Percentiles rank a stretch among this genome's conserved stretches.
phyloP scores from a whole-genome alignment of 2,888 invertebrate genomes.

The Ligdia adustata region DNA sequence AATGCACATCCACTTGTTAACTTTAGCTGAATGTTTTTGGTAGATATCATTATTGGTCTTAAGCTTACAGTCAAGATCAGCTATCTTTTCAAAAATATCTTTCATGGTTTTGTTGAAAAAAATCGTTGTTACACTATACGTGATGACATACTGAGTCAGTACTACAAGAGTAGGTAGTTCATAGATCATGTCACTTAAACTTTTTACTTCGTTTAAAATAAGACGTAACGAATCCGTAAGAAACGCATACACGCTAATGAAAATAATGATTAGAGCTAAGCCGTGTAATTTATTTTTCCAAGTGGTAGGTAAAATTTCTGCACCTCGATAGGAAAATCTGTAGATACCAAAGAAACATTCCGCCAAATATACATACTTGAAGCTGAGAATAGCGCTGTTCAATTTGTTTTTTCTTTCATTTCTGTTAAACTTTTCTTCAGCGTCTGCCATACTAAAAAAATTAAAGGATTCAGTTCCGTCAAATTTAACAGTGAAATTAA shows the following conservation, averaged over 20 bases:
- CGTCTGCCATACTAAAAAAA: no score
- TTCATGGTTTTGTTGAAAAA: slow-evolving; percentile 16
- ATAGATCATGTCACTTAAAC: slow-evolving; percentile 14
- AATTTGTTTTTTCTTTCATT: no score
- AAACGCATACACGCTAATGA: neutral
- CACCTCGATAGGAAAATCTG: neutral
- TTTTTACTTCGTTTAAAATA: neutral
- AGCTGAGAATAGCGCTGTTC: no score
- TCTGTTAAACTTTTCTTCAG: no score
- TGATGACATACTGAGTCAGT: slow-evolving; percentile 30
- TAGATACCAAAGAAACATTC: slow-evolving; percentile 6
- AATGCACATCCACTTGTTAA: slow-evolving; percentile 30
- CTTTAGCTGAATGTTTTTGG: slow-evolving; percentile 36
- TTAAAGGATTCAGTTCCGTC: no score
- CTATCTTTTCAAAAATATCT: slow-evolving; percentile 8
- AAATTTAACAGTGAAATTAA: no score
- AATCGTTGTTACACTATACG: slow-evolving; percentile 23
- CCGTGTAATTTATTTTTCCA: no score
- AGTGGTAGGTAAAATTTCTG: neutral
- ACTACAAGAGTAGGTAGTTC: slow-evolving; percentile 32
- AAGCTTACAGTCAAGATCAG: slow-evolving; percentile 23
- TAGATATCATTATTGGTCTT: slow-evolving; percentile 7
- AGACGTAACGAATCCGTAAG: neutral
- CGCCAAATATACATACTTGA: neutral
- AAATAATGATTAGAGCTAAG: neutral